These are phyloP conservation scores for Petrosia ficiformis DNA, from an alignment of 37 sponge, comb jelly and placozoan species.

Conservation along the genomic window DNA sequence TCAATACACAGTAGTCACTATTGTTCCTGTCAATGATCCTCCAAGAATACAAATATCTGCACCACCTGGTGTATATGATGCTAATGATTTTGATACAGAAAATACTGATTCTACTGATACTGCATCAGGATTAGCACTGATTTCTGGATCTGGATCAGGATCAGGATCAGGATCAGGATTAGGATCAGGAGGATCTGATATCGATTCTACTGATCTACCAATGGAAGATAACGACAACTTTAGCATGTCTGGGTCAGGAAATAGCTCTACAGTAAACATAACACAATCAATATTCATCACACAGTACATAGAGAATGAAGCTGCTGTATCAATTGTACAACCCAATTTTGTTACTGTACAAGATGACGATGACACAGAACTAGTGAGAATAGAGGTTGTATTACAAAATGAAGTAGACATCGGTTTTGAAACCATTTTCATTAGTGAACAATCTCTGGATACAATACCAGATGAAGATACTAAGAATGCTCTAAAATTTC, in stretches of 20 bases:
- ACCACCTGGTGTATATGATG: not conserved
- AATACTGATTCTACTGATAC: not conserved
- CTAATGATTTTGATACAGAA: not conserved
- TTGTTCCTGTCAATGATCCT: constrained; percentile 72
- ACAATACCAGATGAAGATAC: not conserved
- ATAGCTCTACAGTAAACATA: constrained; percentile 3
- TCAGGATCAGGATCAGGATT: constrained; percentile 33
- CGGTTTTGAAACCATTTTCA: constrained; percentile 70
- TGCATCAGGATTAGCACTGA: not conserved
- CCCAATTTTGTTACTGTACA: constrained; percentile 22
- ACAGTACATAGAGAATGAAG: constrained; percentile 44
- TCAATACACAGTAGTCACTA: constrained; percentile 41
- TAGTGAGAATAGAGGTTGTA: constrained; percentile 34
- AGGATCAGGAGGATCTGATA: not conserved
- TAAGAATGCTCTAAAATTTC: not conserved
- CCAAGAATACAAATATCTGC: constrained; percentile 55
- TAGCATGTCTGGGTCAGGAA: not conserved
- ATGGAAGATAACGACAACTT: not conserved
- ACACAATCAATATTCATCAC: constrained; percentile 14
- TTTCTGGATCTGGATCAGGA: constrained; percentile 25
- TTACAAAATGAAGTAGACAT: constrained; percentile 43
- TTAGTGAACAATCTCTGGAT: constrained; percentile 21
- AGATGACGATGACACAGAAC: constrained; percentile 75
- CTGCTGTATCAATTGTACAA: constrained; percentile 51
- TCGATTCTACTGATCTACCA: not conserved